These are phyloP conservation scores for Leptodactylus fuscus DNA, from an alignment of 2,113 vertebrate genomes.

Conservation along the genomic window DNA sequence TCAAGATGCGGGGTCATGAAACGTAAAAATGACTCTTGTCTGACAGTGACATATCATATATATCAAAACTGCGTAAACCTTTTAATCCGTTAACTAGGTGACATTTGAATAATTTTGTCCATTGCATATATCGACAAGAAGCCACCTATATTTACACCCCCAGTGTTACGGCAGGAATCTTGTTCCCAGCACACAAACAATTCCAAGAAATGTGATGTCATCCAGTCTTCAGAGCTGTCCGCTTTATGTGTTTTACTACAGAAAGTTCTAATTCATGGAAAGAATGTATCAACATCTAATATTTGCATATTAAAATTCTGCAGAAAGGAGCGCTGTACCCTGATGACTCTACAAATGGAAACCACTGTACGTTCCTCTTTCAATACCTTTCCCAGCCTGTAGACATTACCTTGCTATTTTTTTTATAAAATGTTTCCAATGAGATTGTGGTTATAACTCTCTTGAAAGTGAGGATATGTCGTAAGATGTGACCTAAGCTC, in stretches of 20 bases:
- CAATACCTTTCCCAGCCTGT: not conserved
- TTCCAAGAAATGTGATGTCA: not conserved
- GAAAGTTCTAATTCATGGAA: not conserved
- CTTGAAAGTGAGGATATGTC: not conserved
- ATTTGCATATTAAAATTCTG: conserved; percentile 15
- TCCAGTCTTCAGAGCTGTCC: not conserved
- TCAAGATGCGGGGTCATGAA: too few relatives aligned
- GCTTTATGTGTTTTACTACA: not conserved
- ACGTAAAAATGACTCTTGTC: too few relatives aligned
- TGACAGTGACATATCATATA: too few relatives aligned
- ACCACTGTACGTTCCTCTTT: not conserved
- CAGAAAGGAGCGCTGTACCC: not conserved
- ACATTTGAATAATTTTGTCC: not conserved
- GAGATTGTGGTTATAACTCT: not conserved
- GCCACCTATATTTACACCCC: not conserved
- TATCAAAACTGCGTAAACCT: too few relatives aligned
- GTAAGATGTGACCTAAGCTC: not conserved
- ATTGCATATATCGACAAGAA: not conserved
- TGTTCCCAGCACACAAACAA: not conserved
- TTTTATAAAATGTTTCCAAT: not conserved
- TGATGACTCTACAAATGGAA: not conserved
- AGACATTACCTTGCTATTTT: not conserved
- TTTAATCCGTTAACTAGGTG: not conserved
- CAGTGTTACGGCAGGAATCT: not conserved
- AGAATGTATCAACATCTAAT: not conserved